Percentiles rank a stretch among this genome's conserved stretches.
phyloP scores from a whole-genome alignment of 2,797 vertebrate genomes.

The Decapterus maruadsi region DNA sequence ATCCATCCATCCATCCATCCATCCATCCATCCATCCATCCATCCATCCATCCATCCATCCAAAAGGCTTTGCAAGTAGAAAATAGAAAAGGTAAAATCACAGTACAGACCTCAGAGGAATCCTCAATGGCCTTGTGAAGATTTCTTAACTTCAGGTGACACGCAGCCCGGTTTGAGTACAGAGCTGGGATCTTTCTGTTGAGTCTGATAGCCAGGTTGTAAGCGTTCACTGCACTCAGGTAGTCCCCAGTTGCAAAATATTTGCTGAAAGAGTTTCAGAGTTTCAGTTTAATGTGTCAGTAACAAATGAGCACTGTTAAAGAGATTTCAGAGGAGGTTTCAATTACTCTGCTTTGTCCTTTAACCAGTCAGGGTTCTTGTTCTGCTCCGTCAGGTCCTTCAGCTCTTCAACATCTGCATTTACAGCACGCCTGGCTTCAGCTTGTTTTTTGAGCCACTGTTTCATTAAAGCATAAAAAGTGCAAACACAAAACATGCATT shows the following conservation, averaged over 20 bases:
- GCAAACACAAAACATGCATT: not conserved
- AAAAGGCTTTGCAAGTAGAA: not conserved
- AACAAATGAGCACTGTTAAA: not conserved
- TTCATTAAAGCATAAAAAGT: conserved; percentile 22
- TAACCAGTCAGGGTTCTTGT: conserved; percentile 94
- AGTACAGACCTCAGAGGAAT: conserved; percentile 90
- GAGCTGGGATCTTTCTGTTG: conserved; percentile 86
- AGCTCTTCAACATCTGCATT: conserved; percentile 86
- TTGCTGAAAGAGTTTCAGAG: conserved; percentile 80
- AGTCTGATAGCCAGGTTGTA: conserved; percentile 91
- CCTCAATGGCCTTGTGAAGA: conserved; percentile 93
- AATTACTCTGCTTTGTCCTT: conserved; percentile 97
- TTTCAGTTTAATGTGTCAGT: not conserved
- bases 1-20: no score
- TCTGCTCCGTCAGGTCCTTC: conserved; percentile 90
- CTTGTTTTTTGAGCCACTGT: conserved; percentile 94
- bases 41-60: no score
- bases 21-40: no score
- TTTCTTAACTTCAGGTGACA: conserved; percentile 95
- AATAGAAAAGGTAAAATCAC: not conserved
- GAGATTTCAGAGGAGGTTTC: not conserved
- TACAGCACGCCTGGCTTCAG: conserved; percentile 86
- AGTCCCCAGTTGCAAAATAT: conserved; percentile 90
- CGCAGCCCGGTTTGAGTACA: conserved; percentile 94
- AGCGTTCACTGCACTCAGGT: conserved; percentile 90